Base-by-base conservation (phyloP, 2,888 invertebrate genomes). In the Miltochrista miniata region DNA sequence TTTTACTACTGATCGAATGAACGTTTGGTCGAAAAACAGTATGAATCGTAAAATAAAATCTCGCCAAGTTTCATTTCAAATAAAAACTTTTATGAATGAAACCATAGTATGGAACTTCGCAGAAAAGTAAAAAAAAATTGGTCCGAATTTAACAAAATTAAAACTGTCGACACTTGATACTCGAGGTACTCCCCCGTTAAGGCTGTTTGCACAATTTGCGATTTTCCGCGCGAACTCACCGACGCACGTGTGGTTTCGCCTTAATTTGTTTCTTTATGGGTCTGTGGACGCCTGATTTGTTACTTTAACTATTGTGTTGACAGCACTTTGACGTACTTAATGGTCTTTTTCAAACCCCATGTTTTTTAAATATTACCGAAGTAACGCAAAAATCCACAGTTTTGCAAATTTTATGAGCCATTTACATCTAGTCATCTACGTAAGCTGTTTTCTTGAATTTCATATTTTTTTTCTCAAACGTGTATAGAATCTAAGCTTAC, bases 181-280 rank as follows among this genome's bases (percentile, higher is more conserved):
- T 44, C 52, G 38, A 13, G 46, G 53, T 45, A 51, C 39, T 45
- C 15, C 55, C 61, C 59, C 46, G 44, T 55, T 37, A 54, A 24
- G 68, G 70, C 54, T 64, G 70, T 69, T 64, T 70, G 70, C 69
- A 70, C 69, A 69, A 69, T 69, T 69, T 68, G 59, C 68, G 70
- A 69, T 69, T 69, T 64, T 55, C 38, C 68, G 70, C 66, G 36
- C 49, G 56, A 53, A 54, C 58, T 56, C 55, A 59, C 59, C 15
- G 36, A 37, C 68, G 61, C 65, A 60, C 64, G 70, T 68, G 66
- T 64, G 70, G 56, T 56, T 59, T 59, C 64, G 50, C 55, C 48
- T 54, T 69, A 70, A 70, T 61, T 61, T 52, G 54, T 48, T 54
- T 41, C 38, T 37, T 15, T 54, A 61, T 40, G 59, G 55, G 36